Evolutionary conservation across 2,888 invertebrate species (phyloP).

Genomic region (Perizoma flavofasciatum): DNA sequence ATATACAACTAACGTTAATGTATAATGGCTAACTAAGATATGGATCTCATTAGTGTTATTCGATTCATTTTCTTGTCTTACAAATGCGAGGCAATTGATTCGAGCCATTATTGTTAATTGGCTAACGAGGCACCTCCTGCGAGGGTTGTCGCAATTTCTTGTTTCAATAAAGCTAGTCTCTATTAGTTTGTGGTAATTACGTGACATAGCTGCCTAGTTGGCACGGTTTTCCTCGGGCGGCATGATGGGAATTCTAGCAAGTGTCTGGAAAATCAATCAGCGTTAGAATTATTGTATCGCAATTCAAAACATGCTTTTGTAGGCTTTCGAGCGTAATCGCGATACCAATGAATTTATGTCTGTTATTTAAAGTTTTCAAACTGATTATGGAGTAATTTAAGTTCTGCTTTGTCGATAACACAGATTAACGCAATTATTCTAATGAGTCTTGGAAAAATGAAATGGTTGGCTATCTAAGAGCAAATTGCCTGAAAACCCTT

Average conservation of each 20-base stretch:
- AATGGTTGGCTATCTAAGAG: too few relatives aligned
- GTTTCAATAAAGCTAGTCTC: slow-evolving; percentile 71
- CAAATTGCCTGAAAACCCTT: too few relatives aligned
- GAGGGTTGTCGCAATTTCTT: slow-evolving; percentile 71
- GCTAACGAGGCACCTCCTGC: slow-evolving; percentile 50
- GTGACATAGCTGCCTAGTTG: slow-evolving; percentile 48
- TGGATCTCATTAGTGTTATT: slow-evolving; percentile 45
- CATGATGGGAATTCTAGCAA: slow-evolving; percentile 70
- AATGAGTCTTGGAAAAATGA: background rate
- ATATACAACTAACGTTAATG: slow-evolving; percentile 40
- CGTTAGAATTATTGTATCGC: slow-evolving; percentile 44
- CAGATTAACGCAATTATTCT: background rate
- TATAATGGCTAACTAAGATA: slow-evolving; percentile 42
- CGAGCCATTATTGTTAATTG: slow-evolving; percentile 63
- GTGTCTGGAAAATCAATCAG: slow-evolving; percentile 71
- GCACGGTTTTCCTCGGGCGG: slow-evolving; percentile 39
- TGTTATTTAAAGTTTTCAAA: slow-evolving; percentile 2
- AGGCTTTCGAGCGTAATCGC: slow-evolving; percentile 10
- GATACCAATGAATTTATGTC: slow-evolving; percentile 1
- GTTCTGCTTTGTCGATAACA: slow-evolving; percentile 2
- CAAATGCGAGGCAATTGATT: slow-evolving; percentile 60
- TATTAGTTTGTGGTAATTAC: slow-evolving; percentile 66
- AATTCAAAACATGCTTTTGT: slow-evolving; percentile 32
- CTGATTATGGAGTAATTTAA: background rate
- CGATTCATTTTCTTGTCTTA: slow-evolving; percentile 50